phyloP scores from a whole-genome alignment of 92 coral and sea anemone genomes.

The Actinostola sp. region DNA sequence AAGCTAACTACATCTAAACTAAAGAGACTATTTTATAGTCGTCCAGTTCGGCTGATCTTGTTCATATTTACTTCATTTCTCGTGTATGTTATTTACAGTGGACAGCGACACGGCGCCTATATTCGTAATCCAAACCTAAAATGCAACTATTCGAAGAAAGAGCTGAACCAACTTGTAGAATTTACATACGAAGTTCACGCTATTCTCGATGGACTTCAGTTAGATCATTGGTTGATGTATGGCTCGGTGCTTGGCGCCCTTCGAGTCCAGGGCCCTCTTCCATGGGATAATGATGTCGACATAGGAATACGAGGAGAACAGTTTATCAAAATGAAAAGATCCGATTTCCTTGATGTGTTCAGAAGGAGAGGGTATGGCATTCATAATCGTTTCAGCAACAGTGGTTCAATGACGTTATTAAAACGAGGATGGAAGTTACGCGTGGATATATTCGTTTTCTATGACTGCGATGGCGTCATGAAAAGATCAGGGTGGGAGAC shows the following conservation, averaged over 20 bases:
- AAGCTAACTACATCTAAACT: too few relatives aligned
- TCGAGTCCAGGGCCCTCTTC: slow-evolving; percentile 66
- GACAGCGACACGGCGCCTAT: slow-evolving; percentile 4
- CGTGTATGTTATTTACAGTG: slow-evolving; percentile 10
- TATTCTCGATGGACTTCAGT: slow-evolving; percentile 41
- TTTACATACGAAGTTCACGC: slow-evolving; percentile 55
- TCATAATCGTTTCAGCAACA: slow-evolving; percentile 34
- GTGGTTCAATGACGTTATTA: too few relatives aligned
- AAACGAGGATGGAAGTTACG: slow-evolving; percentile 42
- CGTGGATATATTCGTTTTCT: slow-evolving; percentile 76
- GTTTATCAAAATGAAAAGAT: slow-evolving; percentile 38
- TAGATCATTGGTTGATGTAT: slow-evolving; percentile 78
- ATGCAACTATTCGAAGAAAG: slow-evolving; percentile 25
- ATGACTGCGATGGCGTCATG: slow-evolving; percentile 66
- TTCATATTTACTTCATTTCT: too few relatives aligned
- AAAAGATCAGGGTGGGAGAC: slow-evolving; percentile 78
- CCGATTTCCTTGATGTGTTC: slow-evolving; percentile 45
- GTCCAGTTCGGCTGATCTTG: too few relatives aligned
- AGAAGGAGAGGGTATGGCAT: slow-evolving; percentile 34
- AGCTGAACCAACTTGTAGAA: slow-evolving; percentile 46
- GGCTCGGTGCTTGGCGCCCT: slow-evolving; percentile 78
- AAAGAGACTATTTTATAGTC: too few relatives aligned
- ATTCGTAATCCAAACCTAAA: slow-evolving; percentile 6
- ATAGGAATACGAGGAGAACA: slow-evolving; percentile 65
- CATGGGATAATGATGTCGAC: slow-evolving; percentile 84